These are phyloP conservation scores for Cercopithecus petaurista DNA, from an alignment of 2,797 vertebrate genomes.

Conservation along the genomic window DNA sequence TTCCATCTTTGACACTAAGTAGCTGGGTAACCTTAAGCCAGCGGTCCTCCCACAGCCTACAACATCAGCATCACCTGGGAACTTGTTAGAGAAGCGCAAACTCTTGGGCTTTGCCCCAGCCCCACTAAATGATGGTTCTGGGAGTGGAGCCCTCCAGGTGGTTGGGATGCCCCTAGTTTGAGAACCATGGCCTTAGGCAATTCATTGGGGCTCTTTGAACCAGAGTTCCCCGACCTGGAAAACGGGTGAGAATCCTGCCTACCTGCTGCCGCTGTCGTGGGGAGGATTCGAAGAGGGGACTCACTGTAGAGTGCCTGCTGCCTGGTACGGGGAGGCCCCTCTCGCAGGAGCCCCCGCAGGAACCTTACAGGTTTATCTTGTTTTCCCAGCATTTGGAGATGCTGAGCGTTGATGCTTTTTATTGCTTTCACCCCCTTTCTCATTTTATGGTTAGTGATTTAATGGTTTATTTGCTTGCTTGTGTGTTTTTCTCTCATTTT, in stretches of 20 bases:
- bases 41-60: neutral
- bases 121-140: neutral
- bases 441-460: neutral
- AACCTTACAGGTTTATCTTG: neutral
- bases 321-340: too few relatives aligned
- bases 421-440: neutral
- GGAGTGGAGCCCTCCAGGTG: neutral
- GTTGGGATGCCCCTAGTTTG: neutral
- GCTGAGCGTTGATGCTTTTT: neutral
- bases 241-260: neutral
- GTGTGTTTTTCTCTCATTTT: neutral
- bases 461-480: neutral
- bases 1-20: neutral
- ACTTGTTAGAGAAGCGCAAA: neutral
- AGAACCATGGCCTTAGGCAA: neutral
- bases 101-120: neutral
- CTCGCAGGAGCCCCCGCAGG: neutral
- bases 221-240: neutral
- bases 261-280: neutral
- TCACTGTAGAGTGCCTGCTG: rapidly evolving
- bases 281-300: neutral
- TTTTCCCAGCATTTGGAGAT: neutral
- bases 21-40: neutral
- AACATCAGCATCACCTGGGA: neutral
- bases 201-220: neutral